These are phyloP conservation scores for Drosophila punjabiensis DNA, from an alignment of 1,140 invertebrate species.

Conservation along the genomic window DNA sequence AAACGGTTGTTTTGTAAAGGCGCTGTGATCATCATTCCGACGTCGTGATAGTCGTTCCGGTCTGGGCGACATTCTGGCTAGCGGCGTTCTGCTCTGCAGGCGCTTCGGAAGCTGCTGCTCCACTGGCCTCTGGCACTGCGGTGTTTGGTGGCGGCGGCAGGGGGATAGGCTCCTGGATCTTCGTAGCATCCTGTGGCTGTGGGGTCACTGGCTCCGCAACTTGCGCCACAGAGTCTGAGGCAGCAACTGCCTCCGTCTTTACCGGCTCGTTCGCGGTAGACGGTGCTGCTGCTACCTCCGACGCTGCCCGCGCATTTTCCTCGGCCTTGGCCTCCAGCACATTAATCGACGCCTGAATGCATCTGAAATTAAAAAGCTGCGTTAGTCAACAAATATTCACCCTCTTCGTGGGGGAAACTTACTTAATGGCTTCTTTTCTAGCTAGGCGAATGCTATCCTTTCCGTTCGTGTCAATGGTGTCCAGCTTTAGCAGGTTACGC, in stretches of 20 bases:
- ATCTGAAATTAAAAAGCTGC: conserved; percentile 64
- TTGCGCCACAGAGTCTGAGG: conserved; percentile 12
- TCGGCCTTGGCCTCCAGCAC: conserved; percentile 91
- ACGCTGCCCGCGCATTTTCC: conserved; percentile 83
- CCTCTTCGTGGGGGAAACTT: background rate
- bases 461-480: conserved; percentile 96
- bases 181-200: conserved; percentile 74
- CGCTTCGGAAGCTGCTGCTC: background rate
- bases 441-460: conserved; percentile 94
- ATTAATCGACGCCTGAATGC: conserved; percentile 94
- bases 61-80: conserved; percentile 13
- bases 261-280: conserved; percentile 5
- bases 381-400: background rate
- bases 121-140: conserved; percentile 1
- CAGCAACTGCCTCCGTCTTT: conserved; percentile 12
- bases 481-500: conserved; percentile 94
- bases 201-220: conserved; percentile 52
- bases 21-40: conserved; percentile 77
- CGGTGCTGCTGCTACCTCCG: conserved; percentile 18
- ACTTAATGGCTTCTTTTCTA: conserved; percentile 93
- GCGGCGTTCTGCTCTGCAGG: background rate
- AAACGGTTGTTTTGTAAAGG: conserved; percentile 70
- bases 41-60: conserved; percentile 42
- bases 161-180: conserved; percentile 76
- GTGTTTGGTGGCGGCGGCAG: conserved; percentile 71